Base-by-base conservation (phyloP, 53 echinoderm and acorn worm species). In the Actinopyga echinites region DNA sequence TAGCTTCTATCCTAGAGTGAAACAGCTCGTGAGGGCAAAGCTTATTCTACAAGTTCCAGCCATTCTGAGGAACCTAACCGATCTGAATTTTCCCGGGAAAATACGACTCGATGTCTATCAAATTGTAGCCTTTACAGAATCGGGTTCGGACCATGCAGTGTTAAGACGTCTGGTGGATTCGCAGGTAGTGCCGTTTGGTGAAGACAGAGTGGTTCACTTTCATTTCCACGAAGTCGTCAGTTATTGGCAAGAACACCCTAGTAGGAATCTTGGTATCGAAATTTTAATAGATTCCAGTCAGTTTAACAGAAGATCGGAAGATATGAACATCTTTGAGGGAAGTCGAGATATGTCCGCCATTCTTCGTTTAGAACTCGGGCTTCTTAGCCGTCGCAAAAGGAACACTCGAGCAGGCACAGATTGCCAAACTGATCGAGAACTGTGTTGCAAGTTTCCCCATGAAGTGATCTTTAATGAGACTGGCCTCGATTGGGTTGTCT, bases 381-480 rank as follows among this genome's bases (percentile, higher is more conserved):
- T 44, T 1, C 25, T 6, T 4, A 22, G 25, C 23, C 71, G 71
- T 71, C 23, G 71, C 6, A 37, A 26, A 38, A 37, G 42, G 20
- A 37, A 44, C 12, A 68, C 21, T 0, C 63, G 23, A 22, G n/a
- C 38, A 42, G 42, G 26, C n/a, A n/a, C n/a, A 44, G 71, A 21
- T 20, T 71, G 71, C 37, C 24, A 17, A 19, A 20, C 26, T 40
- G 8, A 42, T 12, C 25, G 36, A 9, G 71, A 34, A 22, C 8
- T 71, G 43, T 71, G 71, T 34, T 71, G 71, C n/a, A 22, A 71
- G 40, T 71, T 71, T 23, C 71, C 71, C 22, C 40, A 42, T 17
- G n/a, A 5, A 5, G 71, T 71, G 4, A 44, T 6, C 40, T 71
- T 71, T 24, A 4, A 37, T 0, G 71, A 71, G 24, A 44, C 40